Conservation (phyloP, 2,113 vertebrate species). For the Sphaerodactylus townsendi region DNA sequence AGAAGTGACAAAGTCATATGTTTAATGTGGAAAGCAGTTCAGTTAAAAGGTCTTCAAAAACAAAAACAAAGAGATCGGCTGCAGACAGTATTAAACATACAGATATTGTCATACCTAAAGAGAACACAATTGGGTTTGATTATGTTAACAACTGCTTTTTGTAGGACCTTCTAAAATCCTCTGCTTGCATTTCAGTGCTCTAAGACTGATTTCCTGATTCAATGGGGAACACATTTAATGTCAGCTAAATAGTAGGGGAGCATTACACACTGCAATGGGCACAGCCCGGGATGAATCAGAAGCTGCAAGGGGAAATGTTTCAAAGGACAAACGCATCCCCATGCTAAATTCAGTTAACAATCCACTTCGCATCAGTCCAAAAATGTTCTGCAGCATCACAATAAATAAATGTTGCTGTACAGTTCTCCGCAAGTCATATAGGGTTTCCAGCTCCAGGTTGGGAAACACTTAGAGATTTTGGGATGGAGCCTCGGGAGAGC, state of each 20-base stretch:
- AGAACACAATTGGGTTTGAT: constrained; percentile 39
- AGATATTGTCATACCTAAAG: constrained; percentile 34
- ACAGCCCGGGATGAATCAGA: constrained; percentile 64
- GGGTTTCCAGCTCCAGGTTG: no score
- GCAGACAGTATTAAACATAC: neutral
- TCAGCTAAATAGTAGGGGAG: constrained; percentile 68
- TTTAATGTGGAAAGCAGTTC: constrained; percentile 28
- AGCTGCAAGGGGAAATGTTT: constrained; percentile 58
- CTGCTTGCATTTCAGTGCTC: constrained; percentile 43
- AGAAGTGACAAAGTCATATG: constrained; percentile 9
- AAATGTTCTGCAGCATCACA: constrained; percentile 13
- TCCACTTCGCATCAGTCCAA: neutral
- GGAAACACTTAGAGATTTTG: no score
- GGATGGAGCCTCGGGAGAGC: no score
- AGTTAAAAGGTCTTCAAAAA: neutral
- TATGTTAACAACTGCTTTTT: constrained; percentile 35
- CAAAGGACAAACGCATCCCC: constrained; percentile 58
- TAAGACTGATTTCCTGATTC: constrained; percentile 62
- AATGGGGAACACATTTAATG: constrained; percentile 63
- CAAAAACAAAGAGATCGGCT: neutral
- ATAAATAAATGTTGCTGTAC: constrained; percentile 16
- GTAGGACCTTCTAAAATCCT: constrained; percentile 38
- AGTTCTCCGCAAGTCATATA: constrained; percentile 15
- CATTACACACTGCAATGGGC: constrained; percentile 64
- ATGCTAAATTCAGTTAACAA: constrained; percentile 37